Base-by-base conservation (phyloP, 2,888 invertebrate genomes). In the Nysson spinosus region DNA sequence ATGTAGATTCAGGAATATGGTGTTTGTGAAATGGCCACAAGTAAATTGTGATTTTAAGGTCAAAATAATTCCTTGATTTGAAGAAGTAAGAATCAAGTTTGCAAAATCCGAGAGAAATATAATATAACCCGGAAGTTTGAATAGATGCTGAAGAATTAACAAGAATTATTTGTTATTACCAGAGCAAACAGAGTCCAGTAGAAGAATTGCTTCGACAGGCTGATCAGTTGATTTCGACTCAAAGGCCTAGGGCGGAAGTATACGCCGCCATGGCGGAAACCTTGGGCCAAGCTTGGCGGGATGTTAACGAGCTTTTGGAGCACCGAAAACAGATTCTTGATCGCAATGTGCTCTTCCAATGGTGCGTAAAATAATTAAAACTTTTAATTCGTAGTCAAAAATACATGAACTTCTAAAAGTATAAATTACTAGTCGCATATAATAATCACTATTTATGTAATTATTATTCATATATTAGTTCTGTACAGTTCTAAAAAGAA, bases 251-350 rank as follows among this genome's bases (percentile, higher is more conserved):
- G 75, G 91, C 92, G 20, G 93, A 94, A 87, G 94, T 96, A 20
- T 95, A 96, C 86, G 92, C 93, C 56, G 95, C 96, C 26, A 96
- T 96, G 96, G 95, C 95, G 11, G 94, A 95, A 83, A 93, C 93
- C 3, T 84, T 93, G 42, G 92, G 91, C 54, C 89, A 91, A 61
- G 93, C 93, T 3, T 96, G 96, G 96, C 92, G 92, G 78, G 95
- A 96, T 83, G 92, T 96, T 55, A 93, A 95, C 84, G 89, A 90
- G 68, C 92, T 95, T 80, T 88, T 96, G 72, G 94, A 95, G 79
- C 90, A 93, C 67, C 89, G 96, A 46, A 93, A 93, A 81, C 90
- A 91, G 75, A 91, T 96, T 65, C 89, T 96, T 39, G 93, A 94
- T 77, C 89, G 94, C 75, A 94, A 95, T 83, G 93, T 94, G 32